Conservation (phyloP, 2,113 vertebrate genomes). For the Dunckerocampus dactyliophorus region DNA sequence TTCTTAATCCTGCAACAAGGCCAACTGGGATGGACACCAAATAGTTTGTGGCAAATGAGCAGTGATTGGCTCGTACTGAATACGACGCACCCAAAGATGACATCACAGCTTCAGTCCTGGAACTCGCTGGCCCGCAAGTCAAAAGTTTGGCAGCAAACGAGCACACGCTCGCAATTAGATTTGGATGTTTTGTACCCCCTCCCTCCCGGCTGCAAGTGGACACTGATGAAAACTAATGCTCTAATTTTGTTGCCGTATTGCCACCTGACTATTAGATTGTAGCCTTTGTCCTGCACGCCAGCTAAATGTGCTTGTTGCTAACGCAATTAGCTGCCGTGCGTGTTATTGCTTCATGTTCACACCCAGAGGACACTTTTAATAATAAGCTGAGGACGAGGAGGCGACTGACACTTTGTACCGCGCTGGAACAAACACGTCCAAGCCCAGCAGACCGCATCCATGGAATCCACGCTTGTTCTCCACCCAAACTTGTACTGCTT, state of each 20-base stretch:
- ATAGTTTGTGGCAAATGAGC: too few species aligned
- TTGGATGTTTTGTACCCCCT: neutral
- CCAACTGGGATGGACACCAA: too few species aligned
- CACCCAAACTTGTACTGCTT: too few species aligned
- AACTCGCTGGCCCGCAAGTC: constrained; percentile 1
- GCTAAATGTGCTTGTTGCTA: constrained; percentile 4
- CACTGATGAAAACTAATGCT: constrained; percentile 22
- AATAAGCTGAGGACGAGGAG: neutral
- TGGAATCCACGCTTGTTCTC: too few species aligned
- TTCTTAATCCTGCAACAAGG: too few species aligned
- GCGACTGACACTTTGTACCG: too few species aligned
- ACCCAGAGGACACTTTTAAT: constrained; percentile 17
- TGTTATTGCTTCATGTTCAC: constrained; percentile 11
- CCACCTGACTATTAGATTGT: constrained; percentile 13
- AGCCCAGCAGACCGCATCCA: too few species aligned
- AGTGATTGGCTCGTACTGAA: too few species aligned
- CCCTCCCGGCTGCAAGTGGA: neutral
- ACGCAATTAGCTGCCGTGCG: constrained; percentile 5
- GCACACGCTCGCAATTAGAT: constrained; percentile 1
- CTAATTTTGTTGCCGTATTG: constrained; percentile 10
- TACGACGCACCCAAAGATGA: too few species aligned
- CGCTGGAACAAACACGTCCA: too few species aligned
- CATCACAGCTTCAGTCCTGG: neutral
- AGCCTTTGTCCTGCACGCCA: neutral
- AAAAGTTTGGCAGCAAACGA: constrained; percentile 1